Evolutionary conservation across 2,888 invertebrate genomes (phyloP).

Genomic region (Drosophila monieri): DNA sequence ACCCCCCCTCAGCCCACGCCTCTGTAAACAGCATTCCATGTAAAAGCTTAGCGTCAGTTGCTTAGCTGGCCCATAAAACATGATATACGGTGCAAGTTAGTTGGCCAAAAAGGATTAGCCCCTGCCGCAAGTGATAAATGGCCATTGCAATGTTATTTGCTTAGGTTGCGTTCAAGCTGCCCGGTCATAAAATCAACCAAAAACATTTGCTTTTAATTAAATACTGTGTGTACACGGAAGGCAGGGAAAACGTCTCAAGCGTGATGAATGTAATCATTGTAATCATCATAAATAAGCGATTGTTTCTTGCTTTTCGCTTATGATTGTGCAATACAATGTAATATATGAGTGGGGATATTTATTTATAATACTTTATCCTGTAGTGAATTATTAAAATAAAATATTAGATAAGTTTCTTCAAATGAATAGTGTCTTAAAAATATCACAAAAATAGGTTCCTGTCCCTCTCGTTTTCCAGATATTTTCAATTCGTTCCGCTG

Average conservation of each 20-base stretch:
- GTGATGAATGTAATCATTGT: conserved; percentile 24
- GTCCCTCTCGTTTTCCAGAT: not conserved
- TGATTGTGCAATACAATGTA: not conserved
- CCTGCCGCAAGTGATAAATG: conserved; percentile 73
- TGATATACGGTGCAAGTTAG: conserved; percentile 75
- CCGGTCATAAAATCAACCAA: conserved; percentile 69
- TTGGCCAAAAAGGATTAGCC: conserved; percentile 78
- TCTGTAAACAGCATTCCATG: conserved; percentile 50
- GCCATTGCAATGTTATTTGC: conserved; percentile 62
- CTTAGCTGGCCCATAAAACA: conserved; percentile 76
- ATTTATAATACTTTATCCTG: no score
- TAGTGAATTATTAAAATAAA: no score
- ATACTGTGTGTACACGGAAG: conserved; percentile 39
- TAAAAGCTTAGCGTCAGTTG: conserved; percentile 69
- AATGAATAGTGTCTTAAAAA: not conserved
- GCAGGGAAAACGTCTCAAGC: not conserved
- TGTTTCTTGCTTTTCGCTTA: not conserved
- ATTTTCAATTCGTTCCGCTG: conserved; percentile 6
- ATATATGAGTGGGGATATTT: not conserved
- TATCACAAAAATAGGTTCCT: not conserved
- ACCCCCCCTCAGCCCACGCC: not conserved
- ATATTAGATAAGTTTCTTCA: no score
- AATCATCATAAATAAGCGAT: conserved; percentile 34
- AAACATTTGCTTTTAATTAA: conserved; percentile 77
- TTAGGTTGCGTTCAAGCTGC: conserved; percentile 67